Conservation (phyloP, 2,797 vertebrate species). For the Masticophis lateralis region DNA sequence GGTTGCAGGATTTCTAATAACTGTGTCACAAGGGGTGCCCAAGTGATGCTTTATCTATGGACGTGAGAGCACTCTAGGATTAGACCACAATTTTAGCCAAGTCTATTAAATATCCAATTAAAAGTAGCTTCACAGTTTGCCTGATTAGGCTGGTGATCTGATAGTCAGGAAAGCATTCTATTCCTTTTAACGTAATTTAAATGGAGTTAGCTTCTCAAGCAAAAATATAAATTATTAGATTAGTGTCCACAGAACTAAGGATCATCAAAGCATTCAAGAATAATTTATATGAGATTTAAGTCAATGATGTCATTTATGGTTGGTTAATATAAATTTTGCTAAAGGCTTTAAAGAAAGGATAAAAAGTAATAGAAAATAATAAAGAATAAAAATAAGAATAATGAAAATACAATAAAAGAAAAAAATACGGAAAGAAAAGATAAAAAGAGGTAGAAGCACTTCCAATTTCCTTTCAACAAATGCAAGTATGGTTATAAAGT, state of each 20-base stretch:
- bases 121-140: background rate
- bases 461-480: background rate
- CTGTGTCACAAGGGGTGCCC: background rate
- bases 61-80: background rate
- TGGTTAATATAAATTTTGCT: background rate
- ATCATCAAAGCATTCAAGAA: background rate
- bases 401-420: background rate
- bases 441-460: background rate
- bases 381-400: background rate
- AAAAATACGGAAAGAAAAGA: background rate
- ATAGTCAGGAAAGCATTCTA: background rate
- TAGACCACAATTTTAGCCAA: background rate
- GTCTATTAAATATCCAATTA: background rate
- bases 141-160: background rate
- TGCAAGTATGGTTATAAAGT: background rate
- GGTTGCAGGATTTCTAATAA: too few relatives aligned
- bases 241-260: background rate
- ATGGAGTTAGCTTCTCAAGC: background rate
- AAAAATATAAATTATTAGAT: background rate
- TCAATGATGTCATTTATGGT: background rate
- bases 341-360: background rate
- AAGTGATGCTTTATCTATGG: background rate
- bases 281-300: background rate
- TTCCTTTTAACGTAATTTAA: background rate
- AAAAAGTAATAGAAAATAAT: background rate